Evolutionary conservation across 2,113 vertebrate species (phyloP), one percentile per base, ranked within the genome.

Genomic region (Upupa epops): DNA sequence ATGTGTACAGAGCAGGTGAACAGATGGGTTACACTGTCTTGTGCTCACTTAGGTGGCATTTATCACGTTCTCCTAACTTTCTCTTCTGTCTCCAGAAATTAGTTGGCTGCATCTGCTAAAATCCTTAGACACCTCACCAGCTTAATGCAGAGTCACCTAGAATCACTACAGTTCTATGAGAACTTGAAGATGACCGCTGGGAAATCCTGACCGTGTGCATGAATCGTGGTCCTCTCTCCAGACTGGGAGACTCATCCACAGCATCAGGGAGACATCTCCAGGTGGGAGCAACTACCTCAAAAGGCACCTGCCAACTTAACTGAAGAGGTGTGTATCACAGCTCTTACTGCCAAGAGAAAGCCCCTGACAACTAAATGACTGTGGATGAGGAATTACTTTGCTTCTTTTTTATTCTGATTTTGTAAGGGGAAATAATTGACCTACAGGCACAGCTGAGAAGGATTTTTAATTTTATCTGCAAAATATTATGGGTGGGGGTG

Each of bases 21-120:
- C 90, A 91, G 92, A 94, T 91, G 94, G 89, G 89, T 94, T 93
- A 90, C n/a, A 12, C 73, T 63, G 8, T 89, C 81, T 93, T 49
- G 3, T 46, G 45, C 73, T 91, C 79, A 86, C 71, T 66, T 56
- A 24, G 51, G 80, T 59, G 76, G 42, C 87, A 90, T 94, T 95
- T 85, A 92, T 96, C 93, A 85, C 83, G 75, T 88, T 55, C 79
- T 93, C 22, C 28, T 73, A 18, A 70, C 82, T 81, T 84, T 69
- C 75, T 75, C 46, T 42, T 64, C 0, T 49, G 26, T 76, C 80
- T 93, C 56, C 64, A 66, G 51, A 46, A 84, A 75, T 32, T 13
- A n/a, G 37, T 60, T 15, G 64, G 49, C 29, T 70, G 7, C 55
- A 63, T 25, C 40, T n/a, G 37, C 63, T 52, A 4, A 64, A 73